Evolutionary conservation across 2,888 invertebrate genomes (phyloP), one percentile per base, ranked within the genome.

Genomic region (Bellardia pandia): DNA sequence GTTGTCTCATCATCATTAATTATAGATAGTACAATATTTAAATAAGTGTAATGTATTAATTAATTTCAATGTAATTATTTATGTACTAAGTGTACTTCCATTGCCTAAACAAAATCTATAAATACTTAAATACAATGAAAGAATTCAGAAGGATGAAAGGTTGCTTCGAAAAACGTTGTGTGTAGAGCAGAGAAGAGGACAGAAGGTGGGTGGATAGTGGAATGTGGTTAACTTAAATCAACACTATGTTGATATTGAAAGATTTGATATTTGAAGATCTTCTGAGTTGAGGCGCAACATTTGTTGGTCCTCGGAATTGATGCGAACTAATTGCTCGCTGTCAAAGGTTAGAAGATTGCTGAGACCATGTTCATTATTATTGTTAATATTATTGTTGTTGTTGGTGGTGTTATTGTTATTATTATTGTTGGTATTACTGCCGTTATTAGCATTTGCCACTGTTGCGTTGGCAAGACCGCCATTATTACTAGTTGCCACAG

Each of bases 271-370:
- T 88, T 91, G 90, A 62, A 92, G 93, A 88, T 95, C 95, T 84
- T 94, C 93, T 7, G 95, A 94, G 90, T 94, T 94, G 56, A 95
- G 93, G 86, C 93, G 93, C 86, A 94, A 90, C 90, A 94, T 91
- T 90, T 94, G 94, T 86, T 94, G 94, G 88, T 95, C 95, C 83
- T 94, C 93, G 2, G 95, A 95, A 90, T 94, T 94, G 56, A 95
- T 93, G 85, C 93, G 93, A 76, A 94, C 92, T 88, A 94, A 89
- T 88, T 94, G 94, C 77, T 94, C 94, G 88, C 94, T 94, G 88
- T 94, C 94, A 89, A 94, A 92, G 90, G 94, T 94, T 37, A 94
- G 86, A 62, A 94, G 91, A 86, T 92, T 94, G 88, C 93, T 93
- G 56, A 92, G 92, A 69, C 92, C 92, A 75, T 93, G 91, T 77